Evolutionary conservation across 2,113 vertebrate genomes (phyloP).

Genomic region (Forbesichthys papilliferus): DNA sequence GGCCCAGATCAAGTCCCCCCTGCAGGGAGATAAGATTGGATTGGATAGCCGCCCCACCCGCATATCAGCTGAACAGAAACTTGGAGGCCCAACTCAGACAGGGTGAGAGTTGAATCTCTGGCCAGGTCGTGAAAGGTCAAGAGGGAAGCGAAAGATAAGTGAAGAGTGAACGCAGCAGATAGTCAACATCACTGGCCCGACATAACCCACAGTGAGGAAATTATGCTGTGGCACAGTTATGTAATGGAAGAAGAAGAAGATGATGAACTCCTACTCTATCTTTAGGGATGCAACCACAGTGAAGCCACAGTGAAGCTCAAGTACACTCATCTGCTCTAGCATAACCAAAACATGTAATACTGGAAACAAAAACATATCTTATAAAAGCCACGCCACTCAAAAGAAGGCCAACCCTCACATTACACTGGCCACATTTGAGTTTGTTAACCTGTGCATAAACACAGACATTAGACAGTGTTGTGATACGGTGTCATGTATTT

Average conservation of each 20-base stretch:
- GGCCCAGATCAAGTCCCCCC: conserved; percentile 50
- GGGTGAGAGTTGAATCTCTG: conserved; percentile 11
- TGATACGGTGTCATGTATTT: too few relatives aligned
- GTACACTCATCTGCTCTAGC: neutral
- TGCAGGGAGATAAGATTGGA: neutral
- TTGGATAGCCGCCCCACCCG: too few relatives aligned
- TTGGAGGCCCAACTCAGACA: neutral
- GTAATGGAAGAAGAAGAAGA: conserved; percentile 24
- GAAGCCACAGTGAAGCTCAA: neutral
- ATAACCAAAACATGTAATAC: too few relatives aligned
- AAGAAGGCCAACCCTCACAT: too few relatives aligned
- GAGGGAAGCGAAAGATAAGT: conserved; percentile 33
- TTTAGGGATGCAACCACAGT: conserved; percentile 30
- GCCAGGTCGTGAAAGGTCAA: conserved; percentile 14
- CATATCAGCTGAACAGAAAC: neutral
- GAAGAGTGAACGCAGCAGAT: conserved; percentile 23
- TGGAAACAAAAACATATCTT: too few relatives aligned
- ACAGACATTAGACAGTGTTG: too few relatives aligned
- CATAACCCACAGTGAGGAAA: neutral
- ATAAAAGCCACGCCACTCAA: too few relatives aligned
- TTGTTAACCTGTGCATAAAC: too few relatives aligned
- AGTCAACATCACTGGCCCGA: conserved; percentile 5
- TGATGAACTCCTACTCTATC: conserved; percentile 15
- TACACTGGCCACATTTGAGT: too few relatives aligned
- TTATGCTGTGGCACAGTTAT: conserved; percentile 21